Conservation (phyloP, 2,888 invertebrate species). For the Acanthosepion esculentum region DNA sequence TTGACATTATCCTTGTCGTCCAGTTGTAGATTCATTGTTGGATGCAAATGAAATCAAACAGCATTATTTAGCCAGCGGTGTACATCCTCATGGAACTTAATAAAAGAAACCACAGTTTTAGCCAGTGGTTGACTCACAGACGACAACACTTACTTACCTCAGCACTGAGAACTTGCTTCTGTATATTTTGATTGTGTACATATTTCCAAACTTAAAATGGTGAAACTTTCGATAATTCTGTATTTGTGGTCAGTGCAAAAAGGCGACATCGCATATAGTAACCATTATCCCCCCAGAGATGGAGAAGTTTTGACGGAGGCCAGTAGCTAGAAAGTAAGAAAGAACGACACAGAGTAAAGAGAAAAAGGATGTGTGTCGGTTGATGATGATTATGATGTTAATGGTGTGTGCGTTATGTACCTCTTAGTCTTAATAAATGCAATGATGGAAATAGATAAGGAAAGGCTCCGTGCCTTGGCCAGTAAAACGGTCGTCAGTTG, state of each 20-base stretch:
- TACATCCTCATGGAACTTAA: background rate
- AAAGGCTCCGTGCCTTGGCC: slow-evolving; percentile 20
- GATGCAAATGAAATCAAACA: background rate
- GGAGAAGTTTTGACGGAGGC: background rate
- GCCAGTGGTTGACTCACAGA: background rate
- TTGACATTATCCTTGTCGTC: background rate
- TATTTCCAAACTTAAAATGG: background rate
- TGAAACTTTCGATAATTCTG: background rate
- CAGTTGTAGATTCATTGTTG: background rate
- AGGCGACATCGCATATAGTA: slow-evolving; percentile 15
- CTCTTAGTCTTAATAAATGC: background rate
- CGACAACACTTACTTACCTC: background rate
- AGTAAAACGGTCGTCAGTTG: background rate
- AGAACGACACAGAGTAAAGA: background rate
- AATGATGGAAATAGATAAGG: background rate
- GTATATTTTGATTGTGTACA: background rate
- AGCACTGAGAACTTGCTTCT: background rate
- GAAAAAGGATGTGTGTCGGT: background rate
- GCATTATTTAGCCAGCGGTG: background rate
- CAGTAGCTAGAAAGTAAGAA: background rate
- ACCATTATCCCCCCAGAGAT: background rate
- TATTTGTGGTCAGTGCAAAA: background rate
- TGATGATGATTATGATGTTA: background rate
- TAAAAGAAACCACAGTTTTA: background rate
- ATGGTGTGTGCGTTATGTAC: background rate